phyloP scores from a whole-genome alignment of 2,888 invertebrate species.

The Drosophila austrosaltans region DNA sequence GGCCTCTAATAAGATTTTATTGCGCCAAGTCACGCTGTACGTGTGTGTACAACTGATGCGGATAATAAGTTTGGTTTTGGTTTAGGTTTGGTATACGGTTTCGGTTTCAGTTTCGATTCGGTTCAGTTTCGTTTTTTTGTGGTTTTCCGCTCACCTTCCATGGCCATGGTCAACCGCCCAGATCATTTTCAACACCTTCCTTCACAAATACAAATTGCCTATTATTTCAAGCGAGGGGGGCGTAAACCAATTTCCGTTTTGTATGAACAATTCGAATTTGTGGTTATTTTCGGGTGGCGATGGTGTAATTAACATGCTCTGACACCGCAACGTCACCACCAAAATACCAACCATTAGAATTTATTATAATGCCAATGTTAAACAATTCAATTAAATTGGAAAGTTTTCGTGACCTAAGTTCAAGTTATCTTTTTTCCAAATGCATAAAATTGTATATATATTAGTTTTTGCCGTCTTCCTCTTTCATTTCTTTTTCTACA shows the following conservation, averaged over 20 bases:
- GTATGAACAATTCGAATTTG: constrained; percentile 8
- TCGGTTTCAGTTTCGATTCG: constrained; percentile 24
- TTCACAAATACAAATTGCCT: constrained; percentile 6
- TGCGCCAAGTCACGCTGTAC: constrained; percentile 72
- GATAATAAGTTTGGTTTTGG: constrained; percentile 69
- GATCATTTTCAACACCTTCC: constrained; percentile 12
- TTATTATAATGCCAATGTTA: constrained; percentile 2
- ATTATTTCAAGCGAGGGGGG: neutral
- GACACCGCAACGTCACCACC: neutral
- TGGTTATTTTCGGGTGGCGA: neutral
- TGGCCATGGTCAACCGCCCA: neutral
- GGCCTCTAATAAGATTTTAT: constrained; percentile 79
- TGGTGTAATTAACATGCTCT: constrained; percentile 4
- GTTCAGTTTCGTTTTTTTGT: neutral
- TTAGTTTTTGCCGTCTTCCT: neutral
- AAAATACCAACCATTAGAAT: neutral
- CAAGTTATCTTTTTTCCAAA: neutral
- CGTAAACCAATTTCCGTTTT: constrained; percentile 6
- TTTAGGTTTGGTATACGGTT: constrained; percentile 34
- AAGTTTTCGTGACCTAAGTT: constrained; percentile 3
- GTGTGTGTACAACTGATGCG: constrained; percentile 69
- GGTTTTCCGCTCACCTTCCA: neutral
- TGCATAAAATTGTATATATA: neutral
- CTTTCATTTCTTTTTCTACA: neutral
- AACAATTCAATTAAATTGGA: constrained; percentile 8